Conservation (phyloP, 1,140 invertebrate species). For the Pogonus chalceus region DNA sequence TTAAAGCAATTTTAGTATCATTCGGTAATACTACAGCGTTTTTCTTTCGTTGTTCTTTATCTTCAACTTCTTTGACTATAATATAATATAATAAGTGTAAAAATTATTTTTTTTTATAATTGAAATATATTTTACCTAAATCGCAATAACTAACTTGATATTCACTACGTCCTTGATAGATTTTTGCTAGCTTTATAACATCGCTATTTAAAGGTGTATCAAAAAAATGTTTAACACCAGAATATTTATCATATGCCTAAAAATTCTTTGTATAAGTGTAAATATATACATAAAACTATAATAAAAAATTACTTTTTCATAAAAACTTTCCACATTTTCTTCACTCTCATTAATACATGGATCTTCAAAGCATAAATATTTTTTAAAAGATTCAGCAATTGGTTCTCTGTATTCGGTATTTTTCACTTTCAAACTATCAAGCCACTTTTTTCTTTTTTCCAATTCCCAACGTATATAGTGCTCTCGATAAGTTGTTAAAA, state of each 20-base stretch:
- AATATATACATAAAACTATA: not conserved
- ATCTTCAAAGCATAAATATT: slow-evolving; percentile 14
- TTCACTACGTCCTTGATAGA: slow-evolving; percentile 18
- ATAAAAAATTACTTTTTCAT: slow-evolving; percentile 13
- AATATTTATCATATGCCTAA: slow-evolving; percentile 17
- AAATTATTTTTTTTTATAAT: not conserved
- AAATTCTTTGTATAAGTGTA: not conserved
- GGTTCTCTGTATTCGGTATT: slow-evolving; percentile 22
- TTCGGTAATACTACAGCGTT: slow-evolving; percentile 15
- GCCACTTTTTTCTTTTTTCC: slow-evolving; percentile 12
- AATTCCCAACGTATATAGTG: not conserved
- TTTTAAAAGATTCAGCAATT: slow-evolving; percentile 18
- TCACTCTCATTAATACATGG: too few species aligned
- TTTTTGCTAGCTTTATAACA: slow-evolving; percentile 12
- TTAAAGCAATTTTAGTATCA: slow-evolving; percentile 18
- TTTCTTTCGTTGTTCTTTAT: slow-evolving; percentile 9
- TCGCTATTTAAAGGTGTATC: slow-evolving; percentile 16
- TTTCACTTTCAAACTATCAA: slow-evolving; percentile 8
- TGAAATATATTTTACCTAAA: slow-evolving; percentile 12
- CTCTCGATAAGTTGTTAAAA: slow-evolving; percentile 12
- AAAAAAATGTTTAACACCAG: slow-evolving; percentile 15
- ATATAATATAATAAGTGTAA: not conserved
- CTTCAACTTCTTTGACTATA: not conserved
- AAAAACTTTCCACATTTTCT: slow-evolving; percentile 15
- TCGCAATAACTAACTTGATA: slow-evolving; percentile 24